Percentiles rank a stretch among this genome's conserved stretches.
Evolutionary conservation across 2,797 vertebrate species (phyloP).

Genomic region (Apogon talboti): DNA sequence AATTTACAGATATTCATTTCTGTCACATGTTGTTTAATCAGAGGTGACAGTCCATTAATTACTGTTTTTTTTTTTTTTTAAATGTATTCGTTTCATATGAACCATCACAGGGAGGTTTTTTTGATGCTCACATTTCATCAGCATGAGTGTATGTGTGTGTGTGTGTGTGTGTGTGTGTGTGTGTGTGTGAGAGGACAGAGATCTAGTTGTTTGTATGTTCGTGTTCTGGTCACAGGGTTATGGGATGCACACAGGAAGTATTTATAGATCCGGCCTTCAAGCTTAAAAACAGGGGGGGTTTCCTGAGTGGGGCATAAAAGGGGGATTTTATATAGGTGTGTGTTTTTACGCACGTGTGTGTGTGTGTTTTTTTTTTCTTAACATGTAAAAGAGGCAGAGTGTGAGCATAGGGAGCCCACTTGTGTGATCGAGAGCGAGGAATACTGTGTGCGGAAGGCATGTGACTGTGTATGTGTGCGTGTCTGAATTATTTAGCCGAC

Average conservation of each 20-base stretch:
- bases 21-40: constrained; percentile 12
- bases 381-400: constrained; percentile 32
- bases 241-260: constrained; percentile 60
- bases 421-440: constrained; percentile 50
- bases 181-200: constrained; percentile 1
- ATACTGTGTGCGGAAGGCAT: constrained; percentile 64
- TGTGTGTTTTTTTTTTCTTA: no score
- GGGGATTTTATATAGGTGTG: constrained; percentile 39
- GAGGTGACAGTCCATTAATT: constrained; percentile 13
- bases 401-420: constrained; percentile 54
- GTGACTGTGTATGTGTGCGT: constrained; percentile 73
- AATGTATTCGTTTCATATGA: constrained; percentile 12
- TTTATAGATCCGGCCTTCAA: constrained; percentile 60
- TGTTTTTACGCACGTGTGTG: constrained; percentile 30
- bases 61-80: constrained; percentile 20
- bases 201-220: constrained; percentile 21
- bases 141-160: no score
- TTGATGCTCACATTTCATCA: background rate
- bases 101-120: constrained; percentile 7
- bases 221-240: constrained; percentile 37
- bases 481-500: constrained; percentile 82
- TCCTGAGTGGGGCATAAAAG: constrained; percentile 52
- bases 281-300: constrained; percentile 38
- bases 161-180: constrained; percentile 13
- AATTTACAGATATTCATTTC: constrained; percentile 32